Percentiles rank a stretch among this genome's conserved stretches.
These are phyloP conservation scores for Caenorhabditis sp. DNA, from an alignment of 2,888 invertebrate species.

Conservation along the genomic window DNA sequence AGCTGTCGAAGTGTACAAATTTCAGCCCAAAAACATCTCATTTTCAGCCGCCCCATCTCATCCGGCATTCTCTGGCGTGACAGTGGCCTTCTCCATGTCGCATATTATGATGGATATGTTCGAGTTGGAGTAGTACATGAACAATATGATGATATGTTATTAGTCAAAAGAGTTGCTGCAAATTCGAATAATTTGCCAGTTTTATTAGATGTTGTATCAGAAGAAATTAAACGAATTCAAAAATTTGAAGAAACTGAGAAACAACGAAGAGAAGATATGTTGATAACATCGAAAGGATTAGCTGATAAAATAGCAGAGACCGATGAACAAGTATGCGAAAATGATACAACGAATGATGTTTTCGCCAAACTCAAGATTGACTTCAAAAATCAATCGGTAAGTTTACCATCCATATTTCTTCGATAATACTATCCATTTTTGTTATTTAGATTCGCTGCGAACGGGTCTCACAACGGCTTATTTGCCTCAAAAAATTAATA, in stretches of 20 bases:
- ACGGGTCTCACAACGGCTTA: conserved; percentile 43
- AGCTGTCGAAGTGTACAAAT: no score
- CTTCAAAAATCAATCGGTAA: conserved; percentile 53
- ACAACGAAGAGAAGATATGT: conserved; percentile 40
- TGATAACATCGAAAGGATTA: conserved; percentile 27
- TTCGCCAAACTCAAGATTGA: conserved; percentile 44
- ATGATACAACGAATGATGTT: conserved; percentile 32
- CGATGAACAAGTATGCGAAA: not conserved
- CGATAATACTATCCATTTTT: no score
- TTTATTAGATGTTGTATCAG: conserved; percentile 32
- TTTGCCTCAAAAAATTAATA: conserved; percentile 40
- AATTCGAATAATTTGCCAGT: conserved; percentile 40
- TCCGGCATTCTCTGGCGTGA: conserved; percentile 50
- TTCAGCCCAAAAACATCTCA: not conserved
- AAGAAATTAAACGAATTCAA: conserved; percentile 42
- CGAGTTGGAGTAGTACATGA: conserved; percentile 52
- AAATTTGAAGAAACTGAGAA: conserved; percentile 47
- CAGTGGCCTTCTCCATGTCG: conserved; percentile 45
- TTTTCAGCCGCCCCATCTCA: conserved; percentile 44
- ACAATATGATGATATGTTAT: conserved; percentile 55
- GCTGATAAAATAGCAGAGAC: conserved; percentile 19
- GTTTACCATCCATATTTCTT: no score
- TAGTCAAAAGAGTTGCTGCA: conserved; percentile 46
- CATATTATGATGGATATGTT: conserved; percentile 52
- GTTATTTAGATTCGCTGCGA: conserved; percentile 50